Conservation (phyloP, 2,888 invertebrate genomes). For the Silvanus unidentatus region DNA sequence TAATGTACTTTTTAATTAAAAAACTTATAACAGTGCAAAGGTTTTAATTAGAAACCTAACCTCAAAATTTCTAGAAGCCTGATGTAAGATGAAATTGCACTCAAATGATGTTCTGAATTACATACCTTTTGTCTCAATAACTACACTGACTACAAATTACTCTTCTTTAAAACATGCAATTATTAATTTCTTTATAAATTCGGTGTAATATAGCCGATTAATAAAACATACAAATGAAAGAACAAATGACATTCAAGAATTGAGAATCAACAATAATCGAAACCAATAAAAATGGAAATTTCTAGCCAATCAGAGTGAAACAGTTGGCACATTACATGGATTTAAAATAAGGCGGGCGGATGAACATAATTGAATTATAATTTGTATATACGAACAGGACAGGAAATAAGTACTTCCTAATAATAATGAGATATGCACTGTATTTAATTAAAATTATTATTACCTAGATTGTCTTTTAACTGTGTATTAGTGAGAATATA, state of each 20-base stretch:
- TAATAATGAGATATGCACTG: too few relatives aligned
- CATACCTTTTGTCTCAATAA: too few relatives aligned
- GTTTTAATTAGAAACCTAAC: too few relatives aligned
- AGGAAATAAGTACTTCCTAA: neutral
- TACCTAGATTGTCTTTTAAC: too few relatives aligned
- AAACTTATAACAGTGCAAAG: too few relatives aligned
- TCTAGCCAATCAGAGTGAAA: constrained; percentile 19
- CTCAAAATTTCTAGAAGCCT: too few relatives aligned
- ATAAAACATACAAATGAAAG: too few relatives aligned
- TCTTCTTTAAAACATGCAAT: neutral
- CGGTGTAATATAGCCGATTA: neutral
- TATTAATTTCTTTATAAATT: neutral
- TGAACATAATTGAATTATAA: neutral
- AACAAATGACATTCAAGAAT: neutral
- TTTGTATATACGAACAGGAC: neutral
- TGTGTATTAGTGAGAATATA: too few relatives aligned
- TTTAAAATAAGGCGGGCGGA: constrained; percentile 1
- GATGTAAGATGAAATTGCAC: too few relatives aligned
- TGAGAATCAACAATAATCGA: neutral
- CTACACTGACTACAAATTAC: neutral
- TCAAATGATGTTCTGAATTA: too few relatives aligned
- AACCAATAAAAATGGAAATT: neutral
- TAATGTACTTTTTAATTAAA: too few relatives aligned
- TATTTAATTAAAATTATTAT: too few relatives aligned
- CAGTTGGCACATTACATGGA: constrained; percentile 17